Evolutionary conservation across 2,113 vertebrate genomes (phyloP), one percentile per base, ranked within the genome.

Genomic region (Rhegmatorhina hoffmannsi): DNA sequence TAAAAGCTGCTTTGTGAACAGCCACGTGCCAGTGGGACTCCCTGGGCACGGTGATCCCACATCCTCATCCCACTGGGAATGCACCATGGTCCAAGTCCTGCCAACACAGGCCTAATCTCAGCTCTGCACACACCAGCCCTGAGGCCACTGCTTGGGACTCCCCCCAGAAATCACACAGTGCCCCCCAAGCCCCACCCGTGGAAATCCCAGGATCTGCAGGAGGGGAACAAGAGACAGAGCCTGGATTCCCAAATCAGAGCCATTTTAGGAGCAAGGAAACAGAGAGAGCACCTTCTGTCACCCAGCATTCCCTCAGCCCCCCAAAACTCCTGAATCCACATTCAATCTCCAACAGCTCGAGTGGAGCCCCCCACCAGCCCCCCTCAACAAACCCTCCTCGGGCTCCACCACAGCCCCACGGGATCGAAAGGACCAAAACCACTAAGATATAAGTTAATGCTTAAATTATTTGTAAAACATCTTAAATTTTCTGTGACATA

Each of bases 391-490:
- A 23, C n/a, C 26, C 36, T 47, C 31, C 17, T n/a, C 0, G 0
- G 17, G 20, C 31, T 62, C 52, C 78, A 59, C 90, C 85, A 5
- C 78, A 90, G 59, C 67, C 75, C 74, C 58, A 36, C 14, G 1
- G 23, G 79, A 91, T 78, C 40, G 44, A 92, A 94, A 96, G 47
- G 86, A 97, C 95, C 94, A 82, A 91, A 94, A 95, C 96, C 63
- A 96, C 97, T 97, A 96, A 95, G 95, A 97, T 98, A 98, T 98
- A 98, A 98, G 97, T 98, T 98, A 98, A 96, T 97, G 97, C 95
- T 98, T 98, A 98, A 98, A 98, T 98, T 98, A 98, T 98, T 97
- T 98, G 98, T 97, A 95, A 74, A 96, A 97, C 96, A 79, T 98
- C 97, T 97, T 98, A 97, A 96, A 96, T 96, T 96, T 97, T 97